Conservation (phyloP, 2,113 vertebrate genomes). For the rabbit (Oryctolagus cuniculus) region DNA sequence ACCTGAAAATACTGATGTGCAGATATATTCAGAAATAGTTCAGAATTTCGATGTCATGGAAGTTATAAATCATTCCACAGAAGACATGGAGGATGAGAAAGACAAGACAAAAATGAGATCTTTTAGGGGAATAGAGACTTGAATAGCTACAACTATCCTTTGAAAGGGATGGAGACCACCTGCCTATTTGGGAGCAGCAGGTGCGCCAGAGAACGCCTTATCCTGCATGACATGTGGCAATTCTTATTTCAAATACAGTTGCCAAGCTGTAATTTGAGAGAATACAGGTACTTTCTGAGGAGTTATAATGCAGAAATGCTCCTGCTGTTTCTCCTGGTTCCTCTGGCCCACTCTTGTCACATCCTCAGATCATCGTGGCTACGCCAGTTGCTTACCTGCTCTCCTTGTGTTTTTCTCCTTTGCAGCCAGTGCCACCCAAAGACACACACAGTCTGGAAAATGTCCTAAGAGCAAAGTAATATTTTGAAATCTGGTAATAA, state of each 20-base stretch:
- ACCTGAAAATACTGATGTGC: slow-evolving; percentile 32
- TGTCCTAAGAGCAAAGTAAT: neutral
- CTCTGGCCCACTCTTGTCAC: neutral
- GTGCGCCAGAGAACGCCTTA: rapidly evolving
- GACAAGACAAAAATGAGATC: neutral
- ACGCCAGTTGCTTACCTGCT: neutral
- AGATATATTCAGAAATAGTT: neutral
- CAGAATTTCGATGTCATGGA: neutral
- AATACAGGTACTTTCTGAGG: neutral
- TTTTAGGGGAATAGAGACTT: neutral
- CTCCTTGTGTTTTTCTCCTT: too few species aligned
- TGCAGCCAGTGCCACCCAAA: neutral
- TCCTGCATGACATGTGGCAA: neutral
- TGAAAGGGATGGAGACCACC: too few species aligned
- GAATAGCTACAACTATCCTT: rapidly evolving
- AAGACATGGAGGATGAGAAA: neutral
- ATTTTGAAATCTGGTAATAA: neutral
- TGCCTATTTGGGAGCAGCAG: rapidly evolving
- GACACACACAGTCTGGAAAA: neutral
- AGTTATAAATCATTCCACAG: neutral
- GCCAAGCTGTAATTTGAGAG: neutral
- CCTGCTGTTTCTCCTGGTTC: rapidly evolving
- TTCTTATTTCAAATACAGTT: neutral
- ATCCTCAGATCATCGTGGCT: neutral
- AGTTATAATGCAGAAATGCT: neutral